These are phyloP conservation scores for Cottus gobio DNA, from an alignment of 2,113 vertebrate genomes.

Conservation along the genomic window DNA sequence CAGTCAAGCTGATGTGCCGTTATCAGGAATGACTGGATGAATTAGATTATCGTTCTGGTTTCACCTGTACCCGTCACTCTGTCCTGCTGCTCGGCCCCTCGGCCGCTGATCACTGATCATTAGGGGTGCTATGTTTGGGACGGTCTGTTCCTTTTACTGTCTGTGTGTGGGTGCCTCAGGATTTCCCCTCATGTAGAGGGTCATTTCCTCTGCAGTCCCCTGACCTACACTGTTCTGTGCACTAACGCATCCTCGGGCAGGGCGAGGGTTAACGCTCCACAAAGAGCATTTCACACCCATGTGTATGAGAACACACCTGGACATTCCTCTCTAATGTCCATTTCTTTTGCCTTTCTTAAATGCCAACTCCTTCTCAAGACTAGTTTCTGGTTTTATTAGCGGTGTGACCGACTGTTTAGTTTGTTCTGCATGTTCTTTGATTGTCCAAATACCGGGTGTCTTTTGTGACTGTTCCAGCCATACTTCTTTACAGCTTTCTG, in stretches of 20 bases:
- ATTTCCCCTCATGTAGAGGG: constrained; percentile 58
- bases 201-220: constrained; percentile 66
- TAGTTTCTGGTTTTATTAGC: constrained; percentile 26
- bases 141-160: constrained; percentile 28
- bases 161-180: constrained; percentile 69
- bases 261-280: constrained; percentile 32
- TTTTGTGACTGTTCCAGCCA: constrained; percentile 64
- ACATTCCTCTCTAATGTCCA: constrained; percentile 10
- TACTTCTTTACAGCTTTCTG: constrained; percentile 70
- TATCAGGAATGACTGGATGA: constrained; percentile 37
- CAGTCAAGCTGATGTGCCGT: constrained; percentile 44
- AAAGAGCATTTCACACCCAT: constrained; percentile 21
- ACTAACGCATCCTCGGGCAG: constrained; percentile 45
- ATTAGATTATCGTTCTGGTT: constrained; percentile 44
- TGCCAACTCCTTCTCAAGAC: constrained; percentile 15
- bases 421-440: constrained; percentile 41
- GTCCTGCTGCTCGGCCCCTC: constrained; percentile 46
- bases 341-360: constrained; percentile 39
- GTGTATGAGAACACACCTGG: constrained; percentile 43
- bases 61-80: constrained; percentile 52
- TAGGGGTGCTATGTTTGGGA: constrained; percentile 34
- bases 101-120: constrained; percentile 52
- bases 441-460: constrained; percentile 39
- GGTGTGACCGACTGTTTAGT: constrained; percentile 28
- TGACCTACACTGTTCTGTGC: constrained; percentile 72